Evolutionary conservation across 2,797 vertebrate genomes (phyloP), one percentile per base, ranked within the genome.

Genomic region (Silurus aristotelis): DNA sequence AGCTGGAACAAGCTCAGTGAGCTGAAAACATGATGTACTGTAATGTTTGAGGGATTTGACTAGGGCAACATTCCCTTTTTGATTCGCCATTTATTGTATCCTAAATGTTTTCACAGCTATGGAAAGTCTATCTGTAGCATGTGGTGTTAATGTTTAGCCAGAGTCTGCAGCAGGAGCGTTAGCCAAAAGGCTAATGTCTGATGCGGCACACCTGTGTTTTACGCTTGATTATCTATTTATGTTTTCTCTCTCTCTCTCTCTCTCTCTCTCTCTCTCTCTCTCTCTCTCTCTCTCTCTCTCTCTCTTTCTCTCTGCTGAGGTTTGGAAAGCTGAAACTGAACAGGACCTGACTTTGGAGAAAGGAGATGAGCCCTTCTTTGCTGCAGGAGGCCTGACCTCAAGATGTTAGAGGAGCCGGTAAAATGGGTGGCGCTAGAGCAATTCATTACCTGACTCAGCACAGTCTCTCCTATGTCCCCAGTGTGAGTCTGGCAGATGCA

Each of bases 201-300:
- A 82, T 38, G 27, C 20, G 12, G 10, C 64, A 38, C 66, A 70
- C 80, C 66, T 82, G 80, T 82, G 80, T 82, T 82, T 70, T 68
- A 82, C 13, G 10, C 56, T 66, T 58, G 66, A 43, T n/a, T 12
- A n/a, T 55, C 52, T 70, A 38, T 82, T 68, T 82, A 80, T 27
- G 25, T 82, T 55, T 56, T 68, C 20, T 68, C 17, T 58, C 5
- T 52, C 10, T 52, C 10, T 55, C 27, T 68, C n/a, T 58, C 5
- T 52, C 22, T 80, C 78, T 66, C 31, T 38, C 38, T 38, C 38
- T 38, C 38, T 38, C 38, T 38, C 38, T 38, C 38, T 38, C 38
- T 52, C 22, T 80, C 78, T 66, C 38, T 38, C 3, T 38, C 31
- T 38, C 38, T 38, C 38, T 38, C 38, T 38, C 38, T 38, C 38